Base-by-base conservation (phyloP, 2,113 vertebrate species). In the Cephalopterus ornatus region DNA sequence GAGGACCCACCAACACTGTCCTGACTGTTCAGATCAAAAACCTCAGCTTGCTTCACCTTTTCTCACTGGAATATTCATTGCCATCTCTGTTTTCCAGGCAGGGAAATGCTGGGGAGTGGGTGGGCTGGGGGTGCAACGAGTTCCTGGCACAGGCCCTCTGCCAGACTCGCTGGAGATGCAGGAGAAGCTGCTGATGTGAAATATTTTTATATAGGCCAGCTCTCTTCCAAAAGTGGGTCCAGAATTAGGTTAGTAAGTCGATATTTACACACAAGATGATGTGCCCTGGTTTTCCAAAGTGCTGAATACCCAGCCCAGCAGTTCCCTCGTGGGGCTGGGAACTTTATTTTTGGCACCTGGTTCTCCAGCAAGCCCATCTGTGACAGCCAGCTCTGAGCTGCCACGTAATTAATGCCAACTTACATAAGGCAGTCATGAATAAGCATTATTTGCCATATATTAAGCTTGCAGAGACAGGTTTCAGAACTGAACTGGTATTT, bases 401-500 rank as follows among this genome's bases (percentile, higher is more conserved):
- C 61, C 78, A 35, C 2, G 8, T 55, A 73, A 93, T 88, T 83
- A 90, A 90, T 86, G 86, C 85, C 88, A 50, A 65, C 27, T 93
- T 96, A 92, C 75, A 77, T 67, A 92, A 95, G 82, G 72, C 55
- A 73, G 28, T 86, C 85, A 93, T 59, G 88, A 94, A 95, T 73
- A 94, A 94, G 88, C 93, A 88, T 92, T 85, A 92, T 94, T 94
- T 88, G 86, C 92, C 85, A 85, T 86, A 63, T 22, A 92, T 96
- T 77, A 65, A 77, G 71, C 68, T 63, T 47, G 76, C 90, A 95
- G 92, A 80, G 76, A 65, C 24, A 78, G 61, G 20, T 66, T 81
- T 75, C 83, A 78, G 76, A 67, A 61, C 37, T 3, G 24, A 88
- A 28, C 18, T 71, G 88, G 50, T 91, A 73, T 81, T 89, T 89